phyloP scores from a whole-genome alignment of 2,113 vertebrate genomes.

The Cochlearius cochlearius region DNA sequence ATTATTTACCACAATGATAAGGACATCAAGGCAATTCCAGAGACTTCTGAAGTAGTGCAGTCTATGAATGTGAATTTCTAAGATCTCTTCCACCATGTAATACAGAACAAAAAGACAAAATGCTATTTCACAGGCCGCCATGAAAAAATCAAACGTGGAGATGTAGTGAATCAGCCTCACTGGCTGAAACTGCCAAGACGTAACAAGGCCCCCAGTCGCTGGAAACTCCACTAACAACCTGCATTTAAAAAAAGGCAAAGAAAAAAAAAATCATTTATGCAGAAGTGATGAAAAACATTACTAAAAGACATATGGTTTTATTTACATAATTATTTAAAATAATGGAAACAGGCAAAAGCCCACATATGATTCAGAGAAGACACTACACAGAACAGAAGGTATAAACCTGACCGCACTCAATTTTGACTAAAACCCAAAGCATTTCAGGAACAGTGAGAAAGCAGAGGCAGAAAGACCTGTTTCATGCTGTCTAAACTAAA shows the following conservation, averaged over 20 bases:
- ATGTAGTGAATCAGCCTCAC: conserved; percentile 88
- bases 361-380: not conserved
- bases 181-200: conserved; percentile 95
- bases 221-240: conserved; percentile 95
- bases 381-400: not conserved
- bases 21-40: conserved; percentile 96
- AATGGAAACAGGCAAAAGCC: not conserved
- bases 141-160: conserved; percentile 91
- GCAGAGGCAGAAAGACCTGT: not conserved
- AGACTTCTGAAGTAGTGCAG: conserved; percentile 91
- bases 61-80: conserved; percentile 92
- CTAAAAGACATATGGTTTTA: not conserved
- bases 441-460: not conserved
- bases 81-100: conserved; percentile 91
- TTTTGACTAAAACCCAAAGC: not conserved
- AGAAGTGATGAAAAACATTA: not conserved
- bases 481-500: not conserved
- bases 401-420: accelerated
- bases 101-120: conserved; percentile 95
- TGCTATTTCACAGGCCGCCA: conserved; percentile 88
- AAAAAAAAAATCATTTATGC: not conserved
- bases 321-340: not conserved
- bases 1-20: conserved; percentile 85
- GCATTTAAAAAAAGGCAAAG: conserved; percentile 13
- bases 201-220: conserved; percentile 89